Conservation (phyloP, 2,888 invertebrate species). For the Zygothrica quintamaculata region DNA sequence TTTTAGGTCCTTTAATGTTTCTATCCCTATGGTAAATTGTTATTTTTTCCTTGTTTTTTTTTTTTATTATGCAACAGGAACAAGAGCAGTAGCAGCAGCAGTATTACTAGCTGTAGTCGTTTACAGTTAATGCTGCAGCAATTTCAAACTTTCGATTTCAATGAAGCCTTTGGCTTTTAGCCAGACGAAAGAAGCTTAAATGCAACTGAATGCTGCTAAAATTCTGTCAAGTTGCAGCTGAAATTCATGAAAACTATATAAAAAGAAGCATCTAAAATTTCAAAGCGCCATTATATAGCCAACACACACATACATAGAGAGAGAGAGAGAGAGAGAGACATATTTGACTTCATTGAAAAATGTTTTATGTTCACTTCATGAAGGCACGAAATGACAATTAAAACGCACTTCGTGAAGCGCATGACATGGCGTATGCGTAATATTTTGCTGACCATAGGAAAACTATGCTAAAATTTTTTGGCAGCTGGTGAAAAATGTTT, state of each 20-base stretch:
- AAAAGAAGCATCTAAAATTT: too few relatives aligned
- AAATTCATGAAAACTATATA: too few relatives aligned
- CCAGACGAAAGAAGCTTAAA: conserved; percentile 18
- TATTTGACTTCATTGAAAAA: conserved; percentile 13
- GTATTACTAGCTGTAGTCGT: conserved; percentile 26
- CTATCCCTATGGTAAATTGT: conserved; percentile 57
- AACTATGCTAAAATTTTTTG: conserved; percentile 24
- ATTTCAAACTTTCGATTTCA: conserved; percentile 51
- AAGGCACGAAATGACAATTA: conserved; percentile 68
- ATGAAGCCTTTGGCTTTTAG: conserved; percentile 21
- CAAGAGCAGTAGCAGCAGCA: conserved; percentile 17
- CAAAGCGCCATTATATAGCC: neutral
- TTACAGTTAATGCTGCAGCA: conserved; percentile 47
- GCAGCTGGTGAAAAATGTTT: conserved; percentile 44
- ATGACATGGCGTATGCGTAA: conserved; percentile 68
- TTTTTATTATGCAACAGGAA: too few relatives aligned
- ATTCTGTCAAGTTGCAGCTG: too few relatives aligned
- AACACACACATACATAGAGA: neutral
- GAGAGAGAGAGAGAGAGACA: conserved; percentile 2
- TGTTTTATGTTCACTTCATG: conserved; percentile 62
- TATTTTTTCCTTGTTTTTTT: too few relatives aligned
- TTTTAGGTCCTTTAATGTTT: conserved; percentile 57
- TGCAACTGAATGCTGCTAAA: conserved; percentile 13
- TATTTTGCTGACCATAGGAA: conserved; percentile 36
- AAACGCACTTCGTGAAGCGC: conserved; percentile 47